phyloP scores from a whole-genome alignment of 2,797 vertebrate species.

The Avahi laniger region DNA sequence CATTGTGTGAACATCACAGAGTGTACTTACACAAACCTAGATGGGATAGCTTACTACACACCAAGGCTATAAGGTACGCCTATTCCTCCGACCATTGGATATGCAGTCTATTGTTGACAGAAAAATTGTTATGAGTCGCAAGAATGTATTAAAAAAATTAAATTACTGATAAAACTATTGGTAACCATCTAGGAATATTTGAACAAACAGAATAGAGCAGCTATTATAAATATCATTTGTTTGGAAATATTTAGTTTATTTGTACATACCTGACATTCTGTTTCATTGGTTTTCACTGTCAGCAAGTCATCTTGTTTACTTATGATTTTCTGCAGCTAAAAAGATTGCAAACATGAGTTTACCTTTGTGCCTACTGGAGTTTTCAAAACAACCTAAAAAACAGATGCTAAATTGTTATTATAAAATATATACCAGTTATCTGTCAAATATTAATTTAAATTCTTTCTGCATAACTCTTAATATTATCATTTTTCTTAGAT shows the following conservation, averaged over 20 bases:
- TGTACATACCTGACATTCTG: conserved; percentile 80
- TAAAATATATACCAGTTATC: neutral
- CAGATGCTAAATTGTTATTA: conserved; percentile 28
- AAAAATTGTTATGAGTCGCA: neutral
- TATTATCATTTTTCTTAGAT: neutral
- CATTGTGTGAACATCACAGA: neutral
- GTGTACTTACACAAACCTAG: neutral
- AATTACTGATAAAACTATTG: neutral
- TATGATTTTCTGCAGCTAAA: conserved; percentile 96
- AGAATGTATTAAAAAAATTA: neutral
- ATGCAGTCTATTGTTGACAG: neutral
- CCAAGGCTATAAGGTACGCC: too few species aligned
- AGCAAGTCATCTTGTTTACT: conserved; percentile 89
- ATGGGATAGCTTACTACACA: neutral
- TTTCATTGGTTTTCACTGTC: conserved; percentile 55
- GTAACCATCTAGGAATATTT: neutral
- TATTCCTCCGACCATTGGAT: neutral
- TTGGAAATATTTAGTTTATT: neutral
- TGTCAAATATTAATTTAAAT: neutral
- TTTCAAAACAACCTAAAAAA: conserved; percentile 38
- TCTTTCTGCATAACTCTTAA: neutral
- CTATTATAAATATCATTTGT: neutral
- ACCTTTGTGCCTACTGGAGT: neutral
- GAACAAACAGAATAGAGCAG: neutral
- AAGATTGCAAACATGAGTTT: conserved; percentile 69